These are phyloP conservation scores for Iselma pallidipennis DNA, from an alignment of 2,888 invertebrate species.

Conservation along the genomic window DNA sequence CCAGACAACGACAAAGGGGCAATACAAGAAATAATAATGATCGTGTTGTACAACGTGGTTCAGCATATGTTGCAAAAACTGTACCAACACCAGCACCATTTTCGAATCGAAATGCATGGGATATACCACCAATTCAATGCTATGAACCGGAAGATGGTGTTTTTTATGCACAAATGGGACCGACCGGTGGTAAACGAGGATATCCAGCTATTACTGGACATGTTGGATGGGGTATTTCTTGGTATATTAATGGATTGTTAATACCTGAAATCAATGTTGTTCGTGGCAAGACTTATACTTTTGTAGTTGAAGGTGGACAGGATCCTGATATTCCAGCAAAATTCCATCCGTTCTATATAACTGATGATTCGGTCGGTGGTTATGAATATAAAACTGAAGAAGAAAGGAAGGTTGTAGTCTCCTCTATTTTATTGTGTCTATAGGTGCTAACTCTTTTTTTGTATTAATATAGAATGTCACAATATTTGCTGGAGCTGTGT, in stretches of 20 bases:
- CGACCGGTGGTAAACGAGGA: constrained; percentile 87
- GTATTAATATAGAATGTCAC: constrained; percentile 64
- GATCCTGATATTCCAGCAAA: constrained; percentile 78
- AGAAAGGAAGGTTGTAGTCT: constrained; percentile 72
- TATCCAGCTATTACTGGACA: constrained; percentile 90
- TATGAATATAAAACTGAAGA: constrained; percentile 81
- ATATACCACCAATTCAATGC: constrained; percentile 87
- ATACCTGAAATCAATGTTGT: constrained; percentile 91
- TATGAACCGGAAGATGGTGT: constrained; percentile 89
- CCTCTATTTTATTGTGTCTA: not conserved
- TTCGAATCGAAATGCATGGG: constrained; percentile 70
- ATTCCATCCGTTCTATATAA: constrained; percentile 93
- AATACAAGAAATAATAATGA: constrained; percentile 11
- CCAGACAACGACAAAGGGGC: constrained; percentile 7
- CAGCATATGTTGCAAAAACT: constrained; percentile 38
- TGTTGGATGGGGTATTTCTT: constrained; percentile 92
- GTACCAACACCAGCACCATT: constrained; percentile 67
- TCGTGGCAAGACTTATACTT: constrained; percentile 83
- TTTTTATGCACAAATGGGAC: constrained; percentile 92
- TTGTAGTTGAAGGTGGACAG: constrained; percentile 84
- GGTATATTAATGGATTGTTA: constrained; percentile 92
- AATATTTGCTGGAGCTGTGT: constrained; percentile 81
- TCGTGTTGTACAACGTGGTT: constrained; percentile 3
- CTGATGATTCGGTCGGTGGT: constrained; percentile 90
- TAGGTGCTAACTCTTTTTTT: not conserved